Evolutionary conservation across 2,888 invertebrate species (phyloP).

Genomic region (Frankliniella intonsa): DNA sequence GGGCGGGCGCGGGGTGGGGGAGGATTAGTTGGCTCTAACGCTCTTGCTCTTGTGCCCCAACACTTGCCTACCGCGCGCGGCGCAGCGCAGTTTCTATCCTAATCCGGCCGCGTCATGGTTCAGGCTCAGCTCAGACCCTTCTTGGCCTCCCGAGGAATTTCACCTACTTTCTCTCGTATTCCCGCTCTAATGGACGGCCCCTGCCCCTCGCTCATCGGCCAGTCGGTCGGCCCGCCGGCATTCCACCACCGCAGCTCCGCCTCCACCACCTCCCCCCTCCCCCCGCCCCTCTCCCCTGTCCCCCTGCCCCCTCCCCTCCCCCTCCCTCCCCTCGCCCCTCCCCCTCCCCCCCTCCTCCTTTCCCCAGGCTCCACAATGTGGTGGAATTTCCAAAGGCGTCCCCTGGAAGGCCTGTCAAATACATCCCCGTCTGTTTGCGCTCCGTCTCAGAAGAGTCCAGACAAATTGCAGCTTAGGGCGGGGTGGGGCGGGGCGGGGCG

Average conservation of each 20-base stretch:
- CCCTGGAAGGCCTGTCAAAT: not conserved
- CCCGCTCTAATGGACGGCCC: too few relatives aligned
- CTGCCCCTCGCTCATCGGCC: not conserved
- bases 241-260: not conserved
- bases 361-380: too few relatives aligned
- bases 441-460: not conserved
- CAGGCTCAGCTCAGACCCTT: too few relatives aligned
- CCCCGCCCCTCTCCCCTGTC: not conserved
- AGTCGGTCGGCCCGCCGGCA: not conserved
- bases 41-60: too few relatives aligned
- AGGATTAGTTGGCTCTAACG: too few relatives aligned
- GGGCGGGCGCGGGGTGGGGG: too few relatives aligned
- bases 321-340: not conserved
- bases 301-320: not conserved
- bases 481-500: not conserved
- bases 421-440: constrained; percentile 2
- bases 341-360: not conserved
- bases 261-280: not conserved
- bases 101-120: too few relatives aligned
- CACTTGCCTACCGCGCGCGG: too few relatives aligned
- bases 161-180: too few relatives aligned
- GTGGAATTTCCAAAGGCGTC: too few relatives aligned
- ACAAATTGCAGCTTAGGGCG: not conserved
- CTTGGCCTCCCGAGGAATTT: too few relatives aligned
- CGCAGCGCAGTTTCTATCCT: too few relatives aligned